A percentile compares a stretch with the other conserved stretches of the same genome.
Conservation (phyloP, 2,113 vertebrate genomes). For the Larimichthys polyactis region DNA sequence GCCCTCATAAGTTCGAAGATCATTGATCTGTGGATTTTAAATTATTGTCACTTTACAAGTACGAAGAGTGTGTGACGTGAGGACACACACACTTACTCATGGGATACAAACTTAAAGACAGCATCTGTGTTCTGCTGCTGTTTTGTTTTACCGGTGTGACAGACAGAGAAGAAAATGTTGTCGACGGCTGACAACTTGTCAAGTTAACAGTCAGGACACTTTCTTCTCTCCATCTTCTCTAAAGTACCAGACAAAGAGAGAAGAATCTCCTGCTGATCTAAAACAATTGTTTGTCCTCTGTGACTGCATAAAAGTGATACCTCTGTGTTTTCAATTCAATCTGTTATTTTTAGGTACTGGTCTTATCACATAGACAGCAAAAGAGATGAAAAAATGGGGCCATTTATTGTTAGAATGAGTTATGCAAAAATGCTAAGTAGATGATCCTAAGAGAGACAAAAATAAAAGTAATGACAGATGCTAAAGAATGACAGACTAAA, state of each 20-base stretch:
- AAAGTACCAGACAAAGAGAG: conserved; percentile 17
- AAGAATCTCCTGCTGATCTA: conserved; percentile 24
- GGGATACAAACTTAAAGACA: conserved; percentile 23
- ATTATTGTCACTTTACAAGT: conserved; percentile 5
- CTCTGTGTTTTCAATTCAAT: conserved; percentile 18
- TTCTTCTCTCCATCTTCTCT: conserved; percentile 17
- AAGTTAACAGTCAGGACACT: conserved; percentile 38
- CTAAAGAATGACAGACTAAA: not conserved
- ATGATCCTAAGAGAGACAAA: conserved; percentile 16
- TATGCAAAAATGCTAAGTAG: conserved; percentile 35
- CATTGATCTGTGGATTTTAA: not conserved
- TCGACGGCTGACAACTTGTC: conserved; percentile 47
- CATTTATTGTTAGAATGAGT: conserved; percentile 45
- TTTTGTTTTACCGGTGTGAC: conserved; percentile 38
- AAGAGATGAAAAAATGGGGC: not conserved
- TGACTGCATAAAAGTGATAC: conserved; percentile 24
- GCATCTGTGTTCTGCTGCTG: conserved; percentile 15
- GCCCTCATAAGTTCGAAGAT: not conserved
- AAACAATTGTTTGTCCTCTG: conserved; percentile 19
- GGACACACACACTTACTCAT: not conserved
- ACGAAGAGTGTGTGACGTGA: not conserved
- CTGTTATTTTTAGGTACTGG: conserved; percentile 18
- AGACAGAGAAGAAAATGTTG: conserved; percentile 35
- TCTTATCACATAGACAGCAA: not conserved
- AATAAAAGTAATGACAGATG: conserved; percentile 11